These are phyloP conservation scores for Porites evermanni DNA, from an alignment of 92 coral and sea anemone species.

Conservation along the genomic window DNA sequence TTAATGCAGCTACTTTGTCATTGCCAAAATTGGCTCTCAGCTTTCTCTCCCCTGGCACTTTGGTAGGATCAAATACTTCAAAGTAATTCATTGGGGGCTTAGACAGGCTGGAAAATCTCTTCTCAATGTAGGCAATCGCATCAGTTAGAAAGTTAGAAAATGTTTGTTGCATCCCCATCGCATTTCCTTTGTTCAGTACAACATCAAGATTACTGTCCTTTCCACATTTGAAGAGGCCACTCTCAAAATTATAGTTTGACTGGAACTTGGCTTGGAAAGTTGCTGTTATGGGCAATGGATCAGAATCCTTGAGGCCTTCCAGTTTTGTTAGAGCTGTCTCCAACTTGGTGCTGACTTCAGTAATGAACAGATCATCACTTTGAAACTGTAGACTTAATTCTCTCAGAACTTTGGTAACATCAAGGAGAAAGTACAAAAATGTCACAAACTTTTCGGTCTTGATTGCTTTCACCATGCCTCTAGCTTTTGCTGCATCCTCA, in stretches of 20 bases:
- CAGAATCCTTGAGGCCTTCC: conserved; percentile 35
- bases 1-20: conserved; percentile 38
- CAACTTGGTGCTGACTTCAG: conserved; percentile 49
- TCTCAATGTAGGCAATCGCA: conserved; percentile 35
- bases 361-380: conserved; percentile 36
- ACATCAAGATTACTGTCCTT: conserved; percentile 36
- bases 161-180: conserved; percentile 27
- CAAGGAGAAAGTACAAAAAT: conserved; percentile 17
- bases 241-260: conserved; percentile 29
- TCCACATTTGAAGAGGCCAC: conserved; percentile 45
- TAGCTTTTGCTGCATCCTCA: conserved; percentile 34
- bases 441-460: conserved; percentile 27
- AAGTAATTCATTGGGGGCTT: conserved; percentile 36
- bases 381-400: conserved; percentile 37
- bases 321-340: conserved; percentile 48
- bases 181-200: conserved; percentile 25
- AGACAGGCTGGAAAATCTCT: conserved; percentile 30
- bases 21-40: conserved; percentile 39
- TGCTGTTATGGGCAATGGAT: conserved; percentile 22
- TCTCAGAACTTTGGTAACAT: conserved; percentile 23
- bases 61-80: conserved; percentile 36
- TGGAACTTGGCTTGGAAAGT: conserved; percentile 39
- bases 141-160: conserved; percentile 31
- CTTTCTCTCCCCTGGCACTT: conserved; percentile 35
- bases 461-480: conserved; percentile 19